These are phyloP conservation scores for Eupithecia vulgata DNA, from an alignment of 2,888 invertebrate genomes.

Conservation along the genomic window DNA sequence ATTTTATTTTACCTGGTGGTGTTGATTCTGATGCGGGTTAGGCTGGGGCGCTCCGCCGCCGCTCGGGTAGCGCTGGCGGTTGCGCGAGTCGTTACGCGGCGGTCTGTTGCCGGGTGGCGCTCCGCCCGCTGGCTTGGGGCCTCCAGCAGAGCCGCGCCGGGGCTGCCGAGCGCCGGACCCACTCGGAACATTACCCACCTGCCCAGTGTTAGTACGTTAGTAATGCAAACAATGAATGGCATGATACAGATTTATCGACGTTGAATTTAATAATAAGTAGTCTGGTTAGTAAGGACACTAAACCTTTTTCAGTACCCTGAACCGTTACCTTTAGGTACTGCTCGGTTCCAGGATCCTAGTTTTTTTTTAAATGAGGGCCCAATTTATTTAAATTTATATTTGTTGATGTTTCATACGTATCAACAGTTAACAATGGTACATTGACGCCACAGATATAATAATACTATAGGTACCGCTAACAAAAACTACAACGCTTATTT, in stretches of 20 bases:
- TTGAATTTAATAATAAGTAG: neutral
- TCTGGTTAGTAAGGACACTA: neutral
- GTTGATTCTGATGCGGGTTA: slow-evolving; percentile 47
- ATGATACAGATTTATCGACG: neutral
- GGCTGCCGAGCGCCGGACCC: slow-evolving; percentile 66
- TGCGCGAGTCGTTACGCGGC: slow-evolving; percentile 67
- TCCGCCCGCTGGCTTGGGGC: slow-evolving; percentile 58
- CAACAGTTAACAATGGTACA: no score
- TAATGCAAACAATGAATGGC: slow-evolving; percentile 35
- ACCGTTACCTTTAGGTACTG: neutral
- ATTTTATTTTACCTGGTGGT: no score
- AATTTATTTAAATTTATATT: no score
- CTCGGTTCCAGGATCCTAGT: neutral
- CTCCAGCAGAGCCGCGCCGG: slow-evolving; percentile 67
- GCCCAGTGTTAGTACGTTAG: slow-evolving; percentile 44
- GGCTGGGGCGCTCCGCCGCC: slow-evolving; percentile 55
- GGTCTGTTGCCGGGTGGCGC: slow-evolving; percentile 51
- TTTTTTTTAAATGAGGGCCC: no score
- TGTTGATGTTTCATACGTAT: no score
- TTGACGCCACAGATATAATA: no score
- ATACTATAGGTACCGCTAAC: no score
- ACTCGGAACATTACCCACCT: slow-evolving; percentile 66
- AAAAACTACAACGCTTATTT: neutral
- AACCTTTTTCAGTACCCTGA: neutral
- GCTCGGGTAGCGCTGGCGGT: slow-evolving; percentile 64